A percentile compares a stretch with the other conserved stretches of the same genome.
Evolutionary conservation across 2,113 vertebrate genomes (phyloP).

Genomic region (Leuciscus idus): DNA sequence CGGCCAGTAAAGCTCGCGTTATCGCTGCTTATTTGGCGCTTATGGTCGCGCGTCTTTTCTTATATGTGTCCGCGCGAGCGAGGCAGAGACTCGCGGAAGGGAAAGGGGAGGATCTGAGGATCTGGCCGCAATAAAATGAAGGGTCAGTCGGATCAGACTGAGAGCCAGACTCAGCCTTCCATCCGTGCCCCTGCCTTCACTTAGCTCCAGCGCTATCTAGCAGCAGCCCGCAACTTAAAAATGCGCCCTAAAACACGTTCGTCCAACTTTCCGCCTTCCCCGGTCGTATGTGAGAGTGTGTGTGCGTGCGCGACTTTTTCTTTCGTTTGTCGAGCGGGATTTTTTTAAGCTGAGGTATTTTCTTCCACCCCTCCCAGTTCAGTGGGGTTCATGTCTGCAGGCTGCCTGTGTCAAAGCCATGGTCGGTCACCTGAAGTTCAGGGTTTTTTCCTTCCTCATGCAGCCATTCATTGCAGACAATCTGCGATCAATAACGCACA

Average conservation of each 20-base stretch:
- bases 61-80: slow-evolving; percentile 73
- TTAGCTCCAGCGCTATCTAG: slow-evolving; percentile 77
- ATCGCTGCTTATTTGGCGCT: slow-evolving; percentile 58
- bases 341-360: slow-evolving; percentile 58
- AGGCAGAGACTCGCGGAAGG: slow-evolving; percentile 74
- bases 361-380: slow-evolving; percentile 72
- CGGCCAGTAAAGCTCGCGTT: slow-evolving; percentile 41
- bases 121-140: slow-evolving; percentile 88
- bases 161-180: slow-evolving; percentile 80
- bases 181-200: slow-evolving; percentile 70
- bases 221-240: slow-evolving; percentile 58
- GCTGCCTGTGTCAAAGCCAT: slow-evolving; percentile 83
- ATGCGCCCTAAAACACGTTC: slow-evolving; percentile 72
- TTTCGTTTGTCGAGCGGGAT: slow-evolving; percentile 71
- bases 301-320: slow-evolving; percentile 55
- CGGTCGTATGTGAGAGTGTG: slow-evolving; percentile 63
- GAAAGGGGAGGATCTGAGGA: slow-evolving; percentile 81
- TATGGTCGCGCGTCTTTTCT: slow-evolving; percentile 72
- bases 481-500: slow-evolving; percentile 80
- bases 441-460: slow-evolving; percentile 78
- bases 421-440: slow-evolving; percentile 98
- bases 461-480: slow-evolving; percentile 86
- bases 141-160: slow-evolving; percentile 88
- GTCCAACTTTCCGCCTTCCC: slow-evolving; percentile 79
- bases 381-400: slow-evolving; percentile 73